Base-by-base conservation (phyloP, 2,113 vertebrate genomes). In the Nesoenas mayeri region DNA sequence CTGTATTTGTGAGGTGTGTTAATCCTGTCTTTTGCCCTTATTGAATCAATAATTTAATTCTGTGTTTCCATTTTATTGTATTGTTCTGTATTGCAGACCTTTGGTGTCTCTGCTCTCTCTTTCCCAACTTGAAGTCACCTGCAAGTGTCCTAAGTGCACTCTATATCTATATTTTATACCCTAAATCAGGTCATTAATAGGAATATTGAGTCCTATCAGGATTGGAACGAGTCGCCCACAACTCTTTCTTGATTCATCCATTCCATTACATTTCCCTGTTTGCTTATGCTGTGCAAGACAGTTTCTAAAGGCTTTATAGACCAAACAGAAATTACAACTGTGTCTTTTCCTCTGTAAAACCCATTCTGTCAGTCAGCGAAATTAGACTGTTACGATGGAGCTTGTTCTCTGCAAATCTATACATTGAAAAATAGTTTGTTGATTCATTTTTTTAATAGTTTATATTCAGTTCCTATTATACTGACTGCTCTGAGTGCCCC, bases 1-100 rank as follows among this genome's bases (percentile, higher is more conserved):
- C 40, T 17, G 16, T 31, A 8, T 16, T 25, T 0, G 0, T 40
- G 28, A 2, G 1, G 0, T 28, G 44, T 29, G 40, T 61, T 15
- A 47, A 20, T 64, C 17, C 53, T 28, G 21, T 24, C 7, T 60
- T 80, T 67, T 44, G 13, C 38, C 31, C 20, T 34, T 64, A 11
- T 4, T 38, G 24, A 80, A 5, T 42, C n/a, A 8, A 4, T 51
- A 5, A 4, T 47, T 67, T 9, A 11, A 8, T n/a, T 44, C 15
- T 22, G 31, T 4, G 7, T 26, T 50, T 60, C 8, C 8, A 1
- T 31, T 26, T 26, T 13, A 10, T 51, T 62, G 6, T 21, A 4
- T 3, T 64, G 15, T 15, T 78, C 34, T 50, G 34, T 64, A 25
- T 4, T 54, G 28, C 32, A 71, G 65, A 4, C 12, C 15, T 85